Conservation (phyloP, 2,113 vertebrate species). For the Nothocercus nigrocapillus region DNA sequence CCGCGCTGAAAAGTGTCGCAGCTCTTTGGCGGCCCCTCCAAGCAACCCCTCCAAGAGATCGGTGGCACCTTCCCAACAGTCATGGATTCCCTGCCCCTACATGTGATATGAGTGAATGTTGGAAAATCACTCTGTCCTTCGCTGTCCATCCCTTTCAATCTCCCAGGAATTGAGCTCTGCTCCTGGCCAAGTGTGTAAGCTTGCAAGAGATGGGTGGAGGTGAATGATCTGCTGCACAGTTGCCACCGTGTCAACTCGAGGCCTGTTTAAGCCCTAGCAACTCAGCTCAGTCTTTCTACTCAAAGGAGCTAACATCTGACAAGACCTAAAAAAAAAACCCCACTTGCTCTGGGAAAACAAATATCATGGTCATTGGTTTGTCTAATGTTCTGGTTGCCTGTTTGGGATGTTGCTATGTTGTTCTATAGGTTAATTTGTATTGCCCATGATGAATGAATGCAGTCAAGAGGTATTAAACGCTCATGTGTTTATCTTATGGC, state of each 20-base stretch:
- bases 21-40: too few relatives aligned
- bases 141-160: neutral
- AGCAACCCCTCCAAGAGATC: fast-evolving
- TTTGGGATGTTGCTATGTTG: neutral
- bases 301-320: neutral
- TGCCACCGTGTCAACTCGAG: neutral
- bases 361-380: fast-evolving
- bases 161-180: neutral
- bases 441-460: constrained; percentile 11
- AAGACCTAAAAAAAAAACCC: neutral
- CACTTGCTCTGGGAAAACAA: neutral
- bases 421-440: neutral
- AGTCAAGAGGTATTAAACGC: constrained; percentile 37
- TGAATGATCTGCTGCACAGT: too few relatives aligned
- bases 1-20: neutral
- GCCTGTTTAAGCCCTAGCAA: neutral
- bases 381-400: neutral
- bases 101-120: neutral
- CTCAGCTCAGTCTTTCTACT: neutral
- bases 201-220: neutral
- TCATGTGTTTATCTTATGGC: constrained; percentile 74
- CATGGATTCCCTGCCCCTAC: neutral
- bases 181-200: neutral
- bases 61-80: neutral
- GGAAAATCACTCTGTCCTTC: neutral